phyloP scores from a whole-genome alignment of 2,113 vertebrate species.

The Austrofundulus limnaeus region DNA sequence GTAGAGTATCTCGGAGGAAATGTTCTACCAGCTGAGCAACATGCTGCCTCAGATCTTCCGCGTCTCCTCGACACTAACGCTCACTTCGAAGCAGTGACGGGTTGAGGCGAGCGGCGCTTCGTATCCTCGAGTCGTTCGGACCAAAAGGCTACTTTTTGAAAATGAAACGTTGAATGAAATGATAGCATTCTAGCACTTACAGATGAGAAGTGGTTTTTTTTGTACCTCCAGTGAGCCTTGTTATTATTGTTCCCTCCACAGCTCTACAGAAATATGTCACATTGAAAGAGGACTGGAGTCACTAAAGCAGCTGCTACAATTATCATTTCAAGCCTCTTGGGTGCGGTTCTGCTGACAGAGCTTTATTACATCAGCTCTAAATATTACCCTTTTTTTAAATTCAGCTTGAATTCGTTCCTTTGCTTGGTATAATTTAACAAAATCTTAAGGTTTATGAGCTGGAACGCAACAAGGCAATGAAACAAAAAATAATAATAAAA shows the following conservation, averaged over 20 bases:
- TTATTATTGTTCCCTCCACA: constrained; percentile 7
- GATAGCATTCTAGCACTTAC: constrained; percentile 5
- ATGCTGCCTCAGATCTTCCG: constrained; percentile 99
- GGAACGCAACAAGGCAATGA: background rate
- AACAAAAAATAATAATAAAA: too few species aligned
- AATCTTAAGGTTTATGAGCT: too few species aligned
- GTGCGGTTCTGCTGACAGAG: constrained; percentile 30
- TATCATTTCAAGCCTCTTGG: constrained; percentile 41
- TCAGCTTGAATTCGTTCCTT: constrained; percentile 7
- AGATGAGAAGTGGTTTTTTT: constrained; percentile 5
- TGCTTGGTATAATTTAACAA: background rate
- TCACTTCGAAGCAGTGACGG: constrained; percentile 83
- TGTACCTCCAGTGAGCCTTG: background rate
- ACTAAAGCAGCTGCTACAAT: constrained; percentile 49
- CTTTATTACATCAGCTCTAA: constrained; percentile 41
- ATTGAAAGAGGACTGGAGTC: constrained; percentile 22
- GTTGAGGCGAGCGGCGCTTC: background rate
- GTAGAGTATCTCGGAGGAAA: constrained; percentile 98
- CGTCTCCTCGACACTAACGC: constrained; percentile 88
- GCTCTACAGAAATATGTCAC: constrained; percentile 1
- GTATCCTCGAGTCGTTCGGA: background rate
- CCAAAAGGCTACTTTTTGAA: background rate
- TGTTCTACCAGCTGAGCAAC: constrained; percentile 96
- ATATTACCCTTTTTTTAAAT: constrained; percentile 3
- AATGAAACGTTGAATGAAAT: background rate